Conservation (phyloP, 2,888 invertebrate species). For the Synanthedon formicaeformis region DNA sequence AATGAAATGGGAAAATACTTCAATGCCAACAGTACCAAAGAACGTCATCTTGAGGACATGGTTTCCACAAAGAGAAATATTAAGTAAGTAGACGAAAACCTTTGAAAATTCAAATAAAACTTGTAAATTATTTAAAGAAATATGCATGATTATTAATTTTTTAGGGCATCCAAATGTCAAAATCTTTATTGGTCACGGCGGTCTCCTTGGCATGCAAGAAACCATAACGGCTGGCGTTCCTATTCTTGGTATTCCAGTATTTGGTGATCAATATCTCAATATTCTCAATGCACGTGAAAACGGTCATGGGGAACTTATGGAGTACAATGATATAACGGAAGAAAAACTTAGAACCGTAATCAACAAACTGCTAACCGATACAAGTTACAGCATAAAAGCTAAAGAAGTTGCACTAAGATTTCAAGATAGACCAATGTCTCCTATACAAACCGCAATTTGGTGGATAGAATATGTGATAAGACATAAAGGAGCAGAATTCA, state of each 20-base stretch:
- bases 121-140: background rate
- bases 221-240: constrained; percentile 46
- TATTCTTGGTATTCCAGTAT: constrained; percentile 49
- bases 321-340: constrained; percentile 30
- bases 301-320: constrained; percentile 38
- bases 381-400: constrained; percentile 12
- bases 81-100: constrained; percentile 19
- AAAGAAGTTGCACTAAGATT: constrained; percentile 11
- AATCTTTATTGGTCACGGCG: constrained; percentile 55
- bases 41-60: constrained; percentile 59
- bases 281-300: constrained; percentile 30
- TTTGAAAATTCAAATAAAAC: background rate
- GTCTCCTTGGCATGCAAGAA: constrained; percentile 46
- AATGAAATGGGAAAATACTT: constrained; percentile 62
- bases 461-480: constrained; percentile 20
- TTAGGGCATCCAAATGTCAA: constrained; percentile 47
- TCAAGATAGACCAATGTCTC: constrained; percentile 13
- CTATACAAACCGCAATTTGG: constrained; percentile 13
- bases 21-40: constrained; percentile 32
- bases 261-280: constrained; percentile 51
- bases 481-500: constrained; percentile 14
- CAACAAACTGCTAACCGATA: constrained; percentile 33
- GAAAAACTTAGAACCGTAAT: constrained; percentile 32
- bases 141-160: background rate
- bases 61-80: constrained; percentile 66